Base-by-base conservation (phyloP, 2,113 vertebrate genomes). In the Kryptolebias marmoratus region DNA sequence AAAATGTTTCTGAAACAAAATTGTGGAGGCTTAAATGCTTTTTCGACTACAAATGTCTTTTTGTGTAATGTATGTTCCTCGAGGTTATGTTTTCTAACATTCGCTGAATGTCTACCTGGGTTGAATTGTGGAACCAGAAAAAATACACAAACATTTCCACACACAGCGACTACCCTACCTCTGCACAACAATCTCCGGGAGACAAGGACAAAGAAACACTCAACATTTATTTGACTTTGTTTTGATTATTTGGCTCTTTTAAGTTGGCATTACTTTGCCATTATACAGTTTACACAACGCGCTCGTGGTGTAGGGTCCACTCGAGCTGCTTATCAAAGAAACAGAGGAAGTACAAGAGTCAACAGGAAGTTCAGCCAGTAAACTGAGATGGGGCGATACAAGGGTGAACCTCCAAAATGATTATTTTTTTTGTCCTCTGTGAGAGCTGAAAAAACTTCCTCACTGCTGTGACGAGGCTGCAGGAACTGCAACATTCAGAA, bases 331-430 rank as follows among this genome's bases (percentile, higher is more conserved):
- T 94, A 94, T 95, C 93, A 90, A 81, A 92, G 90, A 82, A 86
- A 79, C 82, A 92, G 75, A 94, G 94, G 91, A 95, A 95, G 91
- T 90, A 77, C 77, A 89, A 90, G 89, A 94, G 87, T 93, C 92
- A 80, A 91, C 93, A 95, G 92, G 91, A 93, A 93, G 85, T 85
- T 82, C 88, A 82, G 65, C 74, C 90, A 85, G 87, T 94, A 92
- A 93, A 94, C 92, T 82, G 79, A 92, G 93, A 95, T 93, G 80
- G 52, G 82, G 89, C 59, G 56, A 87, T 86, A 87, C 75, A 77
- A 81, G 87, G 88, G 79, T 84, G 77, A 88, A 85, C 82, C 89
- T 90, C 87, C 78, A 91, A 91, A 90, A 76, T 49, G 80, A 71
- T 90, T 66, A 80, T 91, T 93, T 59, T 45, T 73, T 91, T 54